Base-by-base conservation (phyloP, 2,888 invertebrate species). In the Oscheius sp. region DNA sequence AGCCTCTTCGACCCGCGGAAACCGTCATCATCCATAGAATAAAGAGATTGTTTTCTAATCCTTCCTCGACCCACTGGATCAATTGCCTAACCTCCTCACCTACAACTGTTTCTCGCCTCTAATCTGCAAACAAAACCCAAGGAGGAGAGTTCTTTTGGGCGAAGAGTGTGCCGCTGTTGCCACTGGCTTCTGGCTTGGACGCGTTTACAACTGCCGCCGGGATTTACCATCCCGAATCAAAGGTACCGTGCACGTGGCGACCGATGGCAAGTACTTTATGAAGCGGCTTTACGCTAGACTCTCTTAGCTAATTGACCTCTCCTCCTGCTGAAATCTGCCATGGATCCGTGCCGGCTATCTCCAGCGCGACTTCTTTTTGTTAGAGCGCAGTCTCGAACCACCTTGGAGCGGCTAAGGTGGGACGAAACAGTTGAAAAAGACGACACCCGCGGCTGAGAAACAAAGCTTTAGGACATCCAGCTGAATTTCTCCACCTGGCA, bases 361-460 rank as follows among this genome's bases (percentile, higher is more conserved):
- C 42, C 29, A 27, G 27, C 55, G 29, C 42, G 39, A 45, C 61
- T 45, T 61, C 61, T 61, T 61, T 61, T 61, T 61, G 45, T 45
- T 45, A n/a, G 42, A 42, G 61, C 61, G 61, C 61, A 55, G 55
- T 61, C 61, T 61, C 61, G 61, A 61, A 61, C 61, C 61, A 61
- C 61, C 61, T 61, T 61, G 61, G 61, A 61, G 61, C 61, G 61
- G 61, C 61, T 61, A 61, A 61, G 61, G 61, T 61, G 61, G 61
- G 61, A 61, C 45, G 45, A 61, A 61, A 27, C 61, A 42, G 42
- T 42, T 42, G 61, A 61, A 61, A 61, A 61, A 61, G 61, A 61
- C 61, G 61, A 34, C 55, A 55, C 55, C 55, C 55, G 53, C 50
- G 25, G 48, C 48, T 23, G 48, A 12, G 23, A 20, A 23, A 48